phyloP scores from a whole-genome alignment of 2,797 vertebrate species.

The Peromyscus melanophrys region DNA sequence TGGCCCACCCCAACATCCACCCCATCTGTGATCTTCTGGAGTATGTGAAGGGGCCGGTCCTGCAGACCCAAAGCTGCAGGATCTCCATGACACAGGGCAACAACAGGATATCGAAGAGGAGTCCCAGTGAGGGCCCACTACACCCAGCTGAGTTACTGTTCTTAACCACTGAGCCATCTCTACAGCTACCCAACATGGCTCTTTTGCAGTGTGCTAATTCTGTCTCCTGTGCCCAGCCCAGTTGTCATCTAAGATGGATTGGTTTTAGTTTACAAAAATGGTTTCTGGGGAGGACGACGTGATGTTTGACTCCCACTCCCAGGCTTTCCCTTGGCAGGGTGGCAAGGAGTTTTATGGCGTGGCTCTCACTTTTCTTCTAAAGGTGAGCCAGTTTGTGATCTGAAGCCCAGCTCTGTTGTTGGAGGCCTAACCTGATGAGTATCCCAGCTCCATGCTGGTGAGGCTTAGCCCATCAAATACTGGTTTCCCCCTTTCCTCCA shows the following conservation, averaged over 20 bases:
- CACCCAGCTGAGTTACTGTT: neutral
- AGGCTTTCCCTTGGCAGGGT: neutral
- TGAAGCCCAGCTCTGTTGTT: neutral
- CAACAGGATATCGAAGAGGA: neutral
- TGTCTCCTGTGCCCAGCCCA: neutral
- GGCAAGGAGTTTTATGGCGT: neutral
- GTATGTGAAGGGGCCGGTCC: neutral
- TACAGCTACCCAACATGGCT: neutral
- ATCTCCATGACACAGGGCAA: neutral
- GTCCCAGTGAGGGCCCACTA: neutral
- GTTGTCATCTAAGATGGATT: neutral
- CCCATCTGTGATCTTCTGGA: neutral
- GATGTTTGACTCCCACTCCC: neutral
- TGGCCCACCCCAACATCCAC: neutral
- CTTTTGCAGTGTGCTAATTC: neutral
- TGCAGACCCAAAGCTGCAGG: neutral
- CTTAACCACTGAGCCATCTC: neutral
- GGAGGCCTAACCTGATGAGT: too few species aligned
- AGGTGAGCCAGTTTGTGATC: neutral
- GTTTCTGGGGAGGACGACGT: neutral
- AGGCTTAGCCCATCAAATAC: neutral
- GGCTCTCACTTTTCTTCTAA: neutral
- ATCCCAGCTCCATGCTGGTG: rapidly evolving
- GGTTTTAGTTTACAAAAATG: neutral
- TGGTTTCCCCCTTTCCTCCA: neutral